phyloP scores from a whole-genome alignment of 2,797 vertebrate genomes.

The Heteromormyrus szaboi region DNA sequence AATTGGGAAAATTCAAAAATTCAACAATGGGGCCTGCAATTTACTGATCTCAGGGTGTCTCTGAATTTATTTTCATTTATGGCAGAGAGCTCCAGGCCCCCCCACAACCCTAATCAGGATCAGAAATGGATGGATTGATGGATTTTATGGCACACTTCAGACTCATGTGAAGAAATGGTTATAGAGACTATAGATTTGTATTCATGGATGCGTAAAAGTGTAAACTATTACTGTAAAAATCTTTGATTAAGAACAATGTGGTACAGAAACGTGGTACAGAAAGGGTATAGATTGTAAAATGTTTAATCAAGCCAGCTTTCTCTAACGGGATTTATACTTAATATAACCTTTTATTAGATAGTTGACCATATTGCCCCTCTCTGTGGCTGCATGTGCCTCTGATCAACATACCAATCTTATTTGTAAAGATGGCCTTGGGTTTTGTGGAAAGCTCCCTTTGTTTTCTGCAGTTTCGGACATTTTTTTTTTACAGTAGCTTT shows the following conservation, averaged over 20 bases:
- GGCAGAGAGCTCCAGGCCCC: background rate
- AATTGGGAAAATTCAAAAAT: background rate
- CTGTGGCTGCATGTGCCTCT: conserved; percentile 9
- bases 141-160: background rate
- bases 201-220: background rate
- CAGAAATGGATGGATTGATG: background rate
- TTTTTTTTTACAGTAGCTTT: conserved; percentile 45
- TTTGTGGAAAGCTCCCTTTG: conserved; percentile 18
- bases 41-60: background rate
- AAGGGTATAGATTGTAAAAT: background rate
- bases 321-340: background rate
- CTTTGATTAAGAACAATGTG: background rate
- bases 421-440: conserved; percentile 18
- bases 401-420: conserved; percentile 7
- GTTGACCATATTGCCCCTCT: background rate
- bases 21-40: background rate
- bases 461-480: conserved; percentile 49
- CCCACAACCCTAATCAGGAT: background rate
- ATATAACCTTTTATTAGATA: background rate
- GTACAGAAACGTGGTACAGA: background rate
- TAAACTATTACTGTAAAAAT: background rate
- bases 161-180: background rate
- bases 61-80: background rate
- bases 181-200: background rate
- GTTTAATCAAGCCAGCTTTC: background rate